phyloP scores from a whole-genome alignment of 2,797 vertebrate genomes.

The Scolopax bukidnonensis region DNA sequence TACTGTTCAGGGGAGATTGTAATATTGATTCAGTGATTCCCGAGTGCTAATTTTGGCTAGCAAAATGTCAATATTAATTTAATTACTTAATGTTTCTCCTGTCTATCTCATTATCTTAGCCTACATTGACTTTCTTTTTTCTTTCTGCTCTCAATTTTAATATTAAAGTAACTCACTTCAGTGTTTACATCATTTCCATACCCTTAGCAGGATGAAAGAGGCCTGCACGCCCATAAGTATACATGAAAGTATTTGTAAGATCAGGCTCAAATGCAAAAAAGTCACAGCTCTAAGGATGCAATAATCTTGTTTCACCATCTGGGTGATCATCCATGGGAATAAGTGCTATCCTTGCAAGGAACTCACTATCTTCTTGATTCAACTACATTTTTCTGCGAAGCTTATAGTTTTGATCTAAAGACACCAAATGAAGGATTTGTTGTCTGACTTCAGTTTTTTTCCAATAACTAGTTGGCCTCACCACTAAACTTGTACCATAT shows the following conservation, averaged over 20 bases:
- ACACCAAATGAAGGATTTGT: not conserved
- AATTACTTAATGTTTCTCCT: not conserved
- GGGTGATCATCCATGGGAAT: not conserved
- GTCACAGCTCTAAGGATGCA: not conserved
- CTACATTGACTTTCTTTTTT: not conserved
- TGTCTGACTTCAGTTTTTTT: not conserved
- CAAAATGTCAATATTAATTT: constrained; percentile 1
- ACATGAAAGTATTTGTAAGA: not conserved
- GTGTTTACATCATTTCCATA: not conserved
- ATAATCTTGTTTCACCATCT: not conserved
- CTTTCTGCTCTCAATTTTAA: not conserved
- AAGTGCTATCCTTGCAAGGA: not conserved
- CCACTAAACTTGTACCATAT: not conserved
- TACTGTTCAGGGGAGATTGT: not conserved
- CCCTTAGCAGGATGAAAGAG: not conserved
- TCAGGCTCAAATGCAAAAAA: not conserved
- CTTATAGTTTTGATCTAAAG: not conserved
- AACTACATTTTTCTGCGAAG: not conserved
- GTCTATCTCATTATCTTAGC: not conserved
- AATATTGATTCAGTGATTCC: not conserved
- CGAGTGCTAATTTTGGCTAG: not conserved
- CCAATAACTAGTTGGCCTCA: not conserved
- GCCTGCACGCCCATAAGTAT: not conserved
- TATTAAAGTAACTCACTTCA: not conserved
- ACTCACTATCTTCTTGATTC: not conserved